Evolutionary conservation across 2,797 vertebrate genomes (phyloP), one percentile per base, ranked within the genome.

Genomic region (Trichosurus vulpecula): DNA sequence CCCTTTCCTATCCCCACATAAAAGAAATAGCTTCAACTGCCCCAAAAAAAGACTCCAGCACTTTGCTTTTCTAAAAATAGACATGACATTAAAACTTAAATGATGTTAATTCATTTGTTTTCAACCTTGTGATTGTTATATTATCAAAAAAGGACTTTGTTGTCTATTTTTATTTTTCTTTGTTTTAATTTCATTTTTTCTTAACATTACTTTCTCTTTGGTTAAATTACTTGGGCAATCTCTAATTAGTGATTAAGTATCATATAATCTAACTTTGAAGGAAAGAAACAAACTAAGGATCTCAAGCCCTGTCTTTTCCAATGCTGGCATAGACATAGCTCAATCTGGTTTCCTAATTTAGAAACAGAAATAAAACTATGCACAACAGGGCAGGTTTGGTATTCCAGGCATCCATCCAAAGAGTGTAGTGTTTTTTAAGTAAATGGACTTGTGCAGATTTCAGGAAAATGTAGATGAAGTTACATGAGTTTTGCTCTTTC

Each of bases 271-370:
- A 96, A 98, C 98, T 98, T 99, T 98, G 98, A 98, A 97, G 97
- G 94, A 95, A 95, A 97, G 93, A 98, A 98, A 98, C 98, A 98
- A 97, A 98, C 98, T 99, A 98, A 99, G 98, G 98, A 98, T 98
- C 98, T 98, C 97, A 97, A 98, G 98, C 98, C 98, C 99, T 98
- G 98, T 98, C 98, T 99, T 98, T 98, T 99, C 99, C 98, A 97
- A 97, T 98, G 98, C 98, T 98, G 97, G 98, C 99, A 99, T 99
- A 97, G 98, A 97, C 97, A 91, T 96, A 96, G 98, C 98, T 97
- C 13, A 98, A 99, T 98, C 99, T 98, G 98, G 99, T 99, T 99
- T 99, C 99, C 99, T 99, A 99, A 99, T 99, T 99, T 99, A 99
- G 99, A 99, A 99, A 99, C 99, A 99, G 96, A 98, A 98, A 98